Evolutionary conservation across 2,113 vertebrate genomes (phyloP).

Genomic region (Periophthalmus modestus): DNA sequence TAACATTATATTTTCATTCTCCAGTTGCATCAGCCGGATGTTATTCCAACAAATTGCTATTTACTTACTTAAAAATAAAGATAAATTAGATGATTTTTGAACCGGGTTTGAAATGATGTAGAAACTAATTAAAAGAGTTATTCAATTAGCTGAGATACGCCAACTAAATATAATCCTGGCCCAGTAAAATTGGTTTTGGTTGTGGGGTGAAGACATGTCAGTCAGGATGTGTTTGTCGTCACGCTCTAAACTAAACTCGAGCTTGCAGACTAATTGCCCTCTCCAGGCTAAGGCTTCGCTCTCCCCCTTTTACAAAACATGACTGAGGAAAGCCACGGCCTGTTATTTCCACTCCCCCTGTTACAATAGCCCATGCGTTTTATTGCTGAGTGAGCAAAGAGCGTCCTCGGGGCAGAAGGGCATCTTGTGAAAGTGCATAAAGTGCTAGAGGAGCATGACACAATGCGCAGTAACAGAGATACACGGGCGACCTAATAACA

Average conservation of each 20-base stretch:
- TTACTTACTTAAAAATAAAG: background rate
- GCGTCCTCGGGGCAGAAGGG: conserved; percentile 58
- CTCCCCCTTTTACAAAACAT: conserved; percentile 43
- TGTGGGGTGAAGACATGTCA: conserved; percentile 34
- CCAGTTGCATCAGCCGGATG: background rate
- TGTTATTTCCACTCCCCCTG: conserved; percentile 38
- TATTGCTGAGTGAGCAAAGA: conserved; percentile 68
- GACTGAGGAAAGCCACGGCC: conserved; percentile 30
- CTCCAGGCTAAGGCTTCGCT: conserved; percentile 34
- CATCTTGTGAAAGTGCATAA: conserved; percentile 54
- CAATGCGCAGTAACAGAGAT: conserved; percentile 16
- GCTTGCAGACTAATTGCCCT: conserved; percentile 47
- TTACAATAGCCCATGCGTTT: conserved; percentile 31
- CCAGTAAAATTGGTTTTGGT: conserved; percentile 1
- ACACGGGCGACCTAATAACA: background rate
- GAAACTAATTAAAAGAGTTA: background rate
- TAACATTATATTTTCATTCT: background rate
- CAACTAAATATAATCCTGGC: background rate
- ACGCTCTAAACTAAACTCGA: conserved; percentile 52
- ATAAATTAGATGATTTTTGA: no score
- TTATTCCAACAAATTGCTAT: background rate
- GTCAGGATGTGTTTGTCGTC: conserved; percentile 17
- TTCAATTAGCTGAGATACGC: background rate
- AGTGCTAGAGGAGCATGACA: conserved; percentile 36
- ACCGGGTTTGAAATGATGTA: background rate